These are phyloP conservation scores for Ashinkailepas kermadecensis DNA, from an alignment of 2,888 invertebrate species.

Conservation along the genomic window DNA sequence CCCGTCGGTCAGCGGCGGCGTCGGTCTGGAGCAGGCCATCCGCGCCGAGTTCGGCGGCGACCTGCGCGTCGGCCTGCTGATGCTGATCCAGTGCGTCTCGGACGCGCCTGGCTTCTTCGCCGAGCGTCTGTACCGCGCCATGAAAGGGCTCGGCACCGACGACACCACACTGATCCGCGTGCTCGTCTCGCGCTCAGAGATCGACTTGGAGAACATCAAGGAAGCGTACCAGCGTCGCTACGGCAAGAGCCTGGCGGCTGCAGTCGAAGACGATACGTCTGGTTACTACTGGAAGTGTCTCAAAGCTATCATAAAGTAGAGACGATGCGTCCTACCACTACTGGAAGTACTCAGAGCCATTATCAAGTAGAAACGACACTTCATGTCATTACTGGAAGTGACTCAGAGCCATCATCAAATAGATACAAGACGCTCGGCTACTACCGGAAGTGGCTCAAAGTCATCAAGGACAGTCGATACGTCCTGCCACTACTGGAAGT, in stretches of 20 bases:
- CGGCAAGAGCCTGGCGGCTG: neutral
- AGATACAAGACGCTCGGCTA: too few relatives aligned
- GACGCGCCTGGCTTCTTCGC: conserved; percentile 33
- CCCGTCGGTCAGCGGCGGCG: neutral
- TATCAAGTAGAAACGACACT: too few relatives aligned
- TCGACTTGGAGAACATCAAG: neutral
- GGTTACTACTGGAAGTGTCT: conserved; percentile 37
- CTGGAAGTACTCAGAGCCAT: too few relatives aligned
- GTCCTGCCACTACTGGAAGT: too few relatives aligned
- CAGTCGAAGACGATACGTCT: conserved; percentile 32
- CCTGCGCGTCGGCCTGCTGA: conserved; percentile 38
- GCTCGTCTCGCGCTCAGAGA: conserved; percentile 30
- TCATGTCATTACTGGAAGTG: too few relatives aligned
- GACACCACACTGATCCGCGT: conserved; percentile 32
- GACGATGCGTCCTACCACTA: too few relatives aligned
- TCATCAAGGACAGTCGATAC: too few relatives aligned
- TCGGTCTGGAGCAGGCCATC: conserved; percentile 54
- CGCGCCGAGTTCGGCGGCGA: conserved; percentile 53
- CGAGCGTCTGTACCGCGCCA: conserved; percentile 29
- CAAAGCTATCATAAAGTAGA: conserved; percentile 32
- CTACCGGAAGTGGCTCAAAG: too few relatives aligned
- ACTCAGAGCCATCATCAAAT: too few relatives aligned
- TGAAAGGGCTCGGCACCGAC: conserved; percentile 33
- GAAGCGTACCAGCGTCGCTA: neutral
- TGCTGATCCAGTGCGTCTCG: conserved; percentile 28